Evolutionary conservation across 2,888 invertebrate genomes (phyloP).

Genomic region (Caenorhabditis afra): DNA sequence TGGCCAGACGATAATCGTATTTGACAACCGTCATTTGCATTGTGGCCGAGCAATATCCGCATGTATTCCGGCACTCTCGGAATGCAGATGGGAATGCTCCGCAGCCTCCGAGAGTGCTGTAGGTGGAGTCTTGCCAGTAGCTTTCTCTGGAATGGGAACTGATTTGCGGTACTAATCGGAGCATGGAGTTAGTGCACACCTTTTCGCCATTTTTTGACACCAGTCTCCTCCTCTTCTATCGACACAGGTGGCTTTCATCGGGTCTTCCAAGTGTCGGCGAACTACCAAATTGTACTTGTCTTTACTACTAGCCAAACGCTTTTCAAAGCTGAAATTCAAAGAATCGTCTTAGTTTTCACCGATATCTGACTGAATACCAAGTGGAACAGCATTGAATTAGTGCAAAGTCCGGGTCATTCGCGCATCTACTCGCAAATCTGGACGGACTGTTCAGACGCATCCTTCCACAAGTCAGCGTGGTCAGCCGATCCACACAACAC

Average conservation of each 20-base stretch:
- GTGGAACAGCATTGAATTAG: conserved; percentile 77
- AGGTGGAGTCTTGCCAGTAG: conserved; percentile 65
- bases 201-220: conserved; percentile 61
- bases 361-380: conserved; percentile 59
- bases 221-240: conserved; percentile 64
- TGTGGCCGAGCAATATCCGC: conserved; percentile 75
- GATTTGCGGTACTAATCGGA: too few relatives aligned
- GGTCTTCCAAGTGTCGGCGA: conserved; percentile 59
- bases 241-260: conserved; percentile 59
- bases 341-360: not conserved
- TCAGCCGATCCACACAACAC: conserved; percentile 76
- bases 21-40: conserved; percentile 60
- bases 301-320: conserved; percentile 37
- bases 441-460: conserved; percentile 62
- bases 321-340: conserved; percentile 61
- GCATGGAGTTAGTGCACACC: conserved; percentile 30
- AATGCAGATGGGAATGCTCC: conserved; percentile 77
- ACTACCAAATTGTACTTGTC: conserved; percentile 52
- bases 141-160: conserved; percentile 57
- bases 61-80: conserved; percentile 74
- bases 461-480: conserved; percentile 72
- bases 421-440: conserved; percentile 71
- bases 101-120: conserved; percentile 65
- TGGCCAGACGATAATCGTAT: conserved; percentile 65
- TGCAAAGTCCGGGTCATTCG: conserved; percentile 75